Evolutionary conservation across 2,113 vertebrate species (phyloP), one percentile per base, ranked within the genome.

Genomic region (Laticauda laticaudata): DNA sequence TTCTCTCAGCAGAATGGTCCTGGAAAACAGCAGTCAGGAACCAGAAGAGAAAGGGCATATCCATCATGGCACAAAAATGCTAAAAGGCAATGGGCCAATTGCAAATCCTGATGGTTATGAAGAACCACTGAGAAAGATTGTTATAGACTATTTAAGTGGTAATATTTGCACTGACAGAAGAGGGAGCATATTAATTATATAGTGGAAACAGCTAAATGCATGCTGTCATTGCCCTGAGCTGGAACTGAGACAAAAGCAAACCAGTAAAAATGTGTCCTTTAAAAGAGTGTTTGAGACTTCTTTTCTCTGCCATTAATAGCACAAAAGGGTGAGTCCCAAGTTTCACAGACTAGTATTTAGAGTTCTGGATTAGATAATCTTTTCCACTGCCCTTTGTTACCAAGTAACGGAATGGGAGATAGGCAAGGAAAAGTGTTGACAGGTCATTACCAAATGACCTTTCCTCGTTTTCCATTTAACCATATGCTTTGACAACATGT

Each of bases 371-470:
- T 14, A 10, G 69, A 3, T 39, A 39, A 39, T 86, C 54, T 57
- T n/a, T 55, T 1, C 39, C 57, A 61, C 57, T 3, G 3, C 18
- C 15, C 4, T 91, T 75, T 29, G 26, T 39, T 92, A 88, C 53
- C 57, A 59, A 89, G 39, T 94, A 95, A 94, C 94, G 94, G 93
- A 91, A 95, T 54, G 92, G 96, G 96, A 95, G 94, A 26, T 14
- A 95, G 34, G 93, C 69, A 95, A 94, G 94, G 56, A 94, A 93
- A 95, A 95, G 95, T 94, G 95, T 95, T 95, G 95, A 95, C 93
- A 92, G 53, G 61, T 94, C 95, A 95, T 96, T 94, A 96, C 95
- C 69, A 39, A 81, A 81, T 39, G 34, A 20, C 34, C 18, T 81
- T 81, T 81, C 69, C 69, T 39, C 34, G 39, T 39, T 81, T 81